Percentiles rank a stretch among this genome's conserved stretches.
Evolutionary conservation across 2,888 invertebrate genomes (phyloP).

Genomic region (Exocentrus adspersus): DNA sequence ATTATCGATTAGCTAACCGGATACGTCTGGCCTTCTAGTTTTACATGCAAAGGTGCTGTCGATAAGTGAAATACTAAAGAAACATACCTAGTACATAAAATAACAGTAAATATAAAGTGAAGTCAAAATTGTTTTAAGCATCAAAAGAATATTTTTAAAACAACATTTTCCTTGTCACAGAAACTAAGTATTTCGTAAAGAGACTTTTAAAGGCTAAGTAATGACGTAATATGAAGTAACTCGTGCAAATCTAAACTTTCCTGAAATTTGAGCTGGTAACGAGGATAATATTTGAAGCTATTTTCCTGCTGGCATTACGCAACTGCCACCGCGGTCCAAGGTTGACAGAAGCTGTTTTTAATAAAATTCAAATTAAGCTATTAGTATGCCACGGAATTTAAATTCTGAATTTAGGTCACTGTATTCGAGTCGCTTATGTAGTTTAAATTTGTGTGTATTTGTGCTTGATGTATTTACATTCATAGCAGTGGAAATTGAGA

Average conservation of each 20-base stretch:
- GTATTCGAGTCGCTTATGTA: not conserved
- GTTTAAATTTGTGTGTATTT: not conserved
- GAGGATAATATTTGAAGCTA: not conserved
- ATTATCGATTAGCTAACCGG: not conserved
- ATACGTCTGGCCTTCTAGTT: not conserved
- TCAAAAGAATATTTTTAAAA: no score
- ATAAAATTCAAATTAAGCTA: conserved; percentile 3
- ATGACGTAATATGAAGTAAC: no score
- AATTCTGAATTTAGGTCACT: not conserved
- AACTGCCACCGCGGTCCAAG: not conserved
- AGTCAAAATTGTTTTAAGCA: no score
- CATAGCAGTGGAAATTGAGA: not conserved
- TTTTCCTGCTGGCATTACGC: not conserved
- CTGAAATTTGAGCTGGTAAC: not conserved
- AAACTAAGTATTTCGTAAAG: no score
- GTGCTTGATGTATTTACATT: not conserved
- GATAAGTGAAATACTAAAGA: no score
- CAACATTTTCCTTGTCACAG: no score
- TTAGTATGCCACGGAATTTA: not conserved
- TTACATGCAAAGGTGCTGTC: no score
- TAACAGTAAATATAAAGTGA: no score
- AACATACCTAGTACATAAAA: no score
- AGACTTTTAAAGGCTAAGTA: no score
- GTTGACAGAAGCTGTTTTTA: not conserved
- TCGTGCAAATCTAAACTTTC: no score